phyloP scores from a whole-genome alignment of 1,140 invertebrate species.

The Drosophila serrata region DNA sequence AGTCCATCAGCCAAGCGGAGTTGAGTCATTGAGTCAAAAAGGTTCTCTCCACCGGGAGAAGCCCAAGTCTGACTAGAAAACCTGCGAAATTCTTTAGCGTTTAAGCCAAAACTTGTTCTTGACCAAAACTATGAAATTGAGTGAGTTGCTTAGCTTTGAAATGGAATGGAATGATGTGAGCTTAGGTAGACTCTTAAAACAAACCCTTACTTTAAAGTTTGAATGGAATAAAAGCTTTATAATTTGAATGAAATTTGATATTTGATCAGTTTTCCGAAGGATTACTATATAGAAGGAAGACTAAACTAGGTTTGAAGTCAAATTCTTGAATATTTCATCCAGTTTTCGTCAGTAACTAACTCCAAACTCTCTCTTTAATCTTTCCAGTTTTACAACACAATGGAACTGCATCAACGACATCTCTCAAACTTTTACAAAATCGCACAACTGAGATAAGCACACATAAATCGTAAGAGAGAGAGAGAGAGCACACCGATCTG shows the following conservation, averaged over 20 bases:
- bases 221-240: background rate
- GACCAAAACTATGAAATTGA: background rate
- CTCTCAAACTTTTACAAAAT: slow-evolving; percentile 82
- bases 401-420: slow-evolving; percentile 84
- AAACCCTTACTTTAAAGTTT: background rate
- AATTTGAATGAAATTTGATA: accelerated
- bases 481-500: background rate
- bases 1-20: background rate
- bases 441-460: slow-evolving; percentile 58
- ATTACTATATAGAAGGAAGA: background rate
- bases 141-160: background rate
- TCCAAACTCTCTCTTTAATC: background rate
- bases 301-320: background rate
- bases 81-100: background rate
- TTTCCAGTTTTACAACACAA: slow-evolving; percentile 69
- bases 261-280: background rate
- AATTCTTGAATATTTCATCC: background rate
- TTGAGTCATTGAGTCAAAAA: slow-evolving; percentile 3
- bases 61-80: background rate
- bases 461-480: slow-evolving; percentile 2
- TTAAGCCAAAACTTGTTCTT: slow-evolving; percentile 11
- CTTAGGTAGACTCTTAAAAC: background rate
- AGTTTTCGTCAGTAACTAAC: background rate
- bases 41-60: slow-evolving; percentile 2
- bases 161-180: background rate